A percentile compares a stretch with the other conserved stretches of the same genome.
Conservation (phyloP, 37 sponge, comb jelly and placozoan genomes). For the Beroe ovata region DNA sequence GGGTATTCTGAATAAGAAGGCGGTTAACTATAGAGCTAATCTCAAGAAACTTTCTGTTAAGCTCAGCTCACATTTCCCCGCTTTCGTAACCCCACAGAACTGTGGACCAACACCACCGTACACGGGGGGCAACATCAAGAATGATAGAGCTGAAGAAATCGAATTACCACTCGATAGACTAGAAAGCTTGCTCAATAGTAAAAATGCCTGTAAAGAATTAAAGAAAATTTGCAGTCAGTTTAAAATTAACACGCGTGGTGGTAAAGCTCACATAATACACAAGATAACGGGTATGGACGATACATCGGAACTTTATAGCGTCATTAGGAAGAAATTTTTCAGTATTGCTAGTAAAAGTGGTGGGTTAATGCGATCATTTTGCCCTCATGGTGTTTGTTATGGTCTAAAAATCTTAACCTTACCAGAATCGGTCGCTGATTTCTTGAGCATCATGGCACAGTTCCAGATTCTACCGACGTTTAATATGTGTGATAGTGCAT, state of each 20-base stretch:
- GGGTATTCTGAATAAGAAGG: background rate
- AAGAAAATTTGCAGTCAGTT: background rate
- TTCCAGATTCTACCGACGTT: background rate
- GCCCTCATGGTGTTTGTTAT: conserved; percentile 24
- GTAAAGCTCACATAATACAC: background rate
- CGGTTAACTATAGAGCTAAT: background rate
- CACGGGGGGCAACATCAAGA: background rate
- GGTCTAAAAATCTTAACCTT: background rate
- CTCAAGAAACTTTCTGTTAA: background rate
- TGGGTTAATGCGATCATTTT: background rate
- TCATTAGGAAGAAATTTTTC: background rate
- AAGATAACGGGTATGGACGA: background rate
- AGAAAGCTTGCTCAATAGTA: background rate
- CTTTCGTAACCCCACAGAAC: background rate
- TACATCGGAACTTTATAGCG: background rate
- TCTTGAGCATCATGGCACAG: background rate
- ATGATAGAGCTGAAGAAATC: conserved; percentile 12
- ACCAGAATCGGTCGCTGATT: conserved; percentile 5
- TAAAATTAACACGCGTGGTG: conserved; percentile 15
- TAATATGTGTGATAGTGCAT: background rate
- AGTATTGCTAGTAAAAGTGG: background rate
- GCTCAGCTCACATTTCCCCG: background rate
- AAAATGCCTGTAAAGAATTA: background rate
- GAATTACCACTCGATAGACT: background rate
- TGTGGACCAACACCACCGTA: background rate